Base-by-base conservation (phyloP, 1,140 invertebrate species). In the Drosophila willistoni region DNA sequence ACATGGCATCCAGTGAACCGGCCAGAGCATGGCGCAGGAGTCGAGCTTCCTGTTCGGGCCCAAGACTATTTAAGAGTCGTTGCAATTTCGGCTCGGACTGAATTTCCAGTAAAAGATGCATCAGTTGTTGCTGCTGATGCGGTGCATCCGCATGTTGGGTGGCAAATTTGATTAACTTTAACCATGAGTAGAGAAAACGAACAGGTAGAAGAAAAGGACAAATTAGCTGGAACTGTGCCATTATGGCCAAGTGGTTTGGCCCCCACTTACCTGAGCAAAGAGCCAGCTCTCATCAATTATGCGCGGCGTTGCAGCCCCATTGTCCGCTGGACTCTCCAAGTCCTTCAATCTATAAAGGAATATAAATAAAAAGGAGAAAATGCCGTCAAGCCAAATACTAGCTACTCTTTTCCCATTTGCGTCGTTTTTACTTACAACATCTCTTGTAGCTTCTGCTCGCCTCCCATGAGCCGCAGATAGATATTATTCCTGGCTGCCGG, bases 261-360 rank as follows among this genome's bases (percentile, higher is more conserved):
- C 29, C 55, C 64, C 71, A 91, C 81, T 91, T 77, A 91, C 90
- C 90, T 91, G 87, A 19, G 72, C 78, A 75, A 92, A 91, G 57
- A 92, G 77, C 91, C 91, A 92, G 74, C 83, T 84, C 78, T 92
- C 91, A 78, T 92, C 91, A 80, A 92, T 91, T 77, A 91, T 91
- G 77, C 80, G 82, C 72, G 81, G 77, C 72, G 84, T 51, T 68
- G 74, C 80, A 56, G 71, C 56, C 33, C 64, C 69, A 80, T 84
- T 87, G 71, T 80, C 68, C 77, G 74, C 65, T 36, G 73, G 65
- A 60, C 74, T 69, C 73, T 89, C 77, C 59, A 90, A 56, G 64
- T 89, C 85, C 81, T 90, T 85, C 17, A 85, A 68, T 14, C 81
- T 90, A 72, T 54, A 69, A 74, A 64, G 22, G 56, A 61, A 55